Evolutionary conservation across 2,888 invertebrate species (phyloP).

Genomic region (Subacronicta megacephala): DNA sequence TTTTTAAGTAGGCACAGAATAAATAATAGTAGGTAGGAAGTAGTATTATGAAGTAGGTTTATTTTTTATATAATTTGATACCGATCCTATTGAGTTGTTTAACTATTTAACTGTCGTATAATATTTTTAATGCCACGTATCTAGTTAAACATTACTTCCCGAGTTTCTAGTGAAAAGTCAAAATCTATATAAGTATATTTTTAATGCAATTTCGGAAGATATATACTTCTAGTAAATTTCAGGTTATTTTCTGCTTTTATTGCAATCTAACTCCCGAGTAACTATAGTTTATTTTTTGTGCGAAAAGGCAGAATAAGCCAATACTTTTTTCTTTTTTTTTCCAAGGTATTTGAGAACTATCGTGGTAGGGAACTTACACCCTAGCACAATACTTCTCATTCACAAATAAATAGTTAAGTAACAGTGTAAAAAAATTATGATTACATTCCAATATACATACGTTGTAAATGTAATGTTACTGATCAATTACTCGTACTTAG

Average conservation of each 20-base stretch:
- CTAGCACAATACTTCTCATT: conserved; percentile 16
- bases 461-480: conserved; percentile 52
- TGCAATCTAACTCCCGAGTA: not conserved
- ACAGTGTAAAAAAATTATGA: conserved; percentile 57
- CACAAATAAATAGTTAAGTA: conserved; percentile 38
- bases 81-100: conserved; percentile 40
- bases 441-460: conserved; percentile 59
- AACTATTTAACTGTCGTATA: conserved; percentile 44
- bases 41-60: conserved; percentile 30
- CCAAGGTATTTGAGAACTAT: conserved; percentile 20
- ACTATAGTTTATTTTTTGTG: not conserved
- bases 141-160: too few species aligned
- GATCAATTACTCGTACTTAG: conserved; percentile 87
- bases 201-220: too few species aligned
- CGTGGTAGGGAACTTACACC: conserved; percentile 6
- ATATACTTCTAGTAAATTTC: too few species aligned
- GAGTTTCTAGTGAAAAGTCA: too few species aligned
- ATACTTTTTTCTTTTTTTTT: conserved; percentile 29
- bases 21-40: conserved; percentile 37
- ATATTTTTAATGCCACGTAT: conserved; percentile 34
- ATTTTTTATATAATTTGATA: conserved; percentile 53
- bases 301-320: not conserved
- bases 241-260: too few species aligned
- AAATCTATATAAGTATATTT: too few species aligned
- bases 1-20: conserved; percentile 46